Percentiles rank a stretch among this genome's conserved stretches.
These are phyloP conservation scores for Drosophila dives DNA, from an alignment of 2,888 invertebrate species.

Conservation along the genomic window DNA sequence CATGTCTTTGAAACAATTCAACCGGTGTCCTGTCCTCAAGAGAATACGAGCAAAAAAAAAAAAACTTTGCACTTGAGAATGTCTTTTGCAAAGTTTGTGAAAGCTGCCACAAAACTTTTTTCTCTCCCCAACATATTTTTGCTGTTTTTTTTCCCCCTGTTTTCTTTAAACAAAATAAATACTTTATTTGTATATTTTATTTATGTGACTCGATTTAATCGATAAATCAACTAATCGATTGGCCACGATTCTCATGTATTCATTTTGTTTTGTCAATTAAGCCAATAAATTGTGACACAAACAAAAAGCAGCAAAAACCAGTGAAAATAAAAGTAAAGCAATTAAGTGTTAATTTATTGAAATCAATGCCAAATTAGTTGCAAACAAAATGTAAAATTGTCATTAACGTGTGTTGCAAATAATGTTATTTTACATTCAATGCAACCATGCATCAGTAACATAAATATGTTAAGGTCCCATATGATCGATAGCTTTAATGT, in stretches of 20 bases:
- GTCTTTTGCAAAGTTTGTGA: slow-evolving; percentile 60
- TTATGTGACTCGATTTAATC: slow-evolving; percentile 50
- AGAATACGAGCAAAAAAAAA: slow-evolving; percentile 21
- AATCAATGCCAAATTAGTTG: slow-evolving; percentile 71
- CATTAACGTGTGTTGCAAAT: too few species aligned
- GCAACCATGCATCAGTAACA: too few species aligned
- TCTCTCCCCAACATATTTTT: neutral
- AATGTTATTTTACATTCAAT: too few species aligned
- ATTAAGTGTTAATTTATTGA: slow-evolving; percentile 73
- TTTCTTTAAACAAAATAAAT: slow-evolving; percentile 41
- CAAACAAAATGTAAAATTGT: slow-evolving; percentile 55
- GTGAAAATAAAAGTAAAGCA: slow-evolving; percentile 50
- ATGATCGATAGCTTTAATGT: too few species aligned
- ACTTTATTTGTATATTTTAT: slow-evolving; percentile 39
- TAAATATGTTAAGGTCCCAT: too few species aligned
- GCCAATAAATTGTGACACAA: slow-evolving; percentile 58
- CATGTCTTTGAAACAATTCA: slow-evolving; percentile 54
- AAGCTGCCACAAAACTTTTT: slow-evolving; percentile 57
- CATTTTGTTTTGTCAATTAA: slow-evolving; percentile 65
- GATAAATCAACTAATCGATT: slow-evolving; percentile 31
- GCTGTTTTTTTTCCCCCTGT: neutral
- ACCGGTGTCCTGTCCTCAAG: slow-evolving; percentile 54
- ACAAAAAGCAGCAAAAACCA: slow-evolving; percentile 2
- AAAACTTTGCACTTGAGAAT: slow-evolving; percentile 75
- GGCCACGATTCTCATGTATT: slow-evolving; percentile 39